These are phyloP conservation scores for Ganaspis sp. DNA, from an alignment of 1,140 invertebrate genomes.

Conservation along the genomic window DNA sequence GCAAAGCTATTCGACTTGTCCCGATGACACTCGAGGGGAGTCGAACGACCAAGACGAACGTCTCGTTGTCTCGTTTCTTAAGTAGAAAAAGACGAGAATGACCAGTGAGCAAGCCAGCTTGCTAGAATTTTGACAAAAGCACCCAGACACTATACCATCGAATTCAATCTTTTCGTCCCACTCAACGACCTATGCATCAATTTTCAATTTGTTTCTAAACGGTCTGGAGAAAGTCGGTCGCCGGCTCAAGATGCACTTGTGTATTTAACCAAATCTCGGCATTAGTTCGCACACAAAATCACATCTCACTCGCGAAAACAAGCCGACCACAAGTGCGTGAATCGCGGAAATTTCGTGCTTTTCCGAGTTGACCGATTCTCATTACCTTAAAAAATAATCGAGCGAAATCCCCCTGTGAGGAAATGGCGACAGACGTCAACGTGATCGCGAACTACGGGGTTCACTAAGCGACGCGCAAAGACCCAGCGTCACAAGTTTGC, in stretches of 20 bases:
- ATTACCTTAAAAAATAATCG: conserved; percentile 65
- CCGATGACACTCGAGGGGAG: conserved; percentile 21
- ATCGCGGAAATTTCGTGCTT: not conserved
- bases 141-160: not conserved
- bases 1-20: conserved; percentile 6
- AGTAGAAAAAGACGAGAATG: not conserved
- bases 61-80: not conserved
- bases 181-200: not conserved
- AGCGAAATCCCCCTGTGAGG: conserved; percentile 64
- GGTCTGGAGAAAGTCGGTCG: conserved; percentile 6
- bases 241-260: conserved; percentile 16
- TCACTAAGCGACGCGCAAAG: conserved; percentile 86
- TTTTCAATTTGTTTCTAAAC: not conserved
- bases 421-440: conserved; percentile 88
- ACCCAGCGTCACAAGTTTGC: conserved; percentile 76
- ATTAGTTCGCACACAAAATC: not conserved
- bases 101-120: not conserved
- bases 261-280: conserved; percentile 5
- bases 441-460: conserved; percentile 85
- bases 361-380: not conserved
- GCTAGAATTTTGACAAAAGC: not conserved
- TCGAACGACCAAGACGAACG: not conserved
- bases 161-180: not conserved
- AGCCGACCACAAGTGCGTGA: not conserved
- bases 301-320: not conserved